Base-by-base conservation (phyloP, 2,113 vertebrate species). In the Hippocampus comes region DNA sequence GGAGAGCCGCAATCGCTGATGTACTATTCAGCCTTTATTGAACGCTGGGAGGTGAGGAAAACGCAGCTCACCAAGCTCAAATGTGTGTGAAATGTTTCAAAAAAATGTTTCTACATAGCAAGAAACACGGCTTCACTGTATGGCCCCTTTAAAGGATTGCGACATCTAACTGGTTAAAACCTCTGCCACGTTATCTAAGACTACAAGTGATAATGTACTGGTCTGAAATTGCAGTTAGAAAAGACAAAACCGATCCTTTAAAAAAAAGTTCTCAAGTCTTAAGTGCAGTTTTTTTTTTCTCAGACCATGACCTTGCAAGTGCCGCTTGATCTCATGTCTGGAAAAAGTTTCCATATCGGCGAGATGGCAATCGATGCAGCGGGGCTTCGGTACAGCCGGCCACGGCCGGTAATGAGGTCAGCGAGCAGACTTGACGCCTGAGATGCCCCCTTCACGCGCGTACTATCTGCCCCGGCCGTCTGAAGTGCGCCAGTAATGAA, bases 401-500 rank as follows among this genome's bases (percentile, higher is more conserved):
- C 53, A 60, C 48, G 46, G 71, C 38, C 9, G 72, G 27, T 65
- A 55, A 55, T 78, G n/a, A 77, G 60, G 72, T 71, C 46, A 23
- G 56, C 63, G 71, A 49, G 51, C 71, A 81, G 63, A 79, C 71
- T 38, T 80, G 64, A 82, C 7, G 72, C 72, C 48, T 60, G 59
- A 27, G 17, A 71, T 25, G 43, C 55, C 67, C 34, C 55, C 70
- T 77, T 87, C 69, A 67, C 71, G 71, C 73, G 8, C 63, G 63
- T 15, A 67, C 41, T 70, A 55, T 67, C 70, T 21, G n/a, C 7
- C 21, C 48, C 75, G 57, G 59, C 74, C 55, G 61, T 63, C 60
- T 84, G 70, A 85, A 77, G 78, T 73, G 79, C 59, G 69, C 55
- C 68, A 79, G 15, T 66, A 59, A 72, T 57, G 65, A 63, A 68